Evolutionary conservation across 2,888 invertebrate species (phyloP).

Genomic region (Cryptus viduatorius): DNA sequence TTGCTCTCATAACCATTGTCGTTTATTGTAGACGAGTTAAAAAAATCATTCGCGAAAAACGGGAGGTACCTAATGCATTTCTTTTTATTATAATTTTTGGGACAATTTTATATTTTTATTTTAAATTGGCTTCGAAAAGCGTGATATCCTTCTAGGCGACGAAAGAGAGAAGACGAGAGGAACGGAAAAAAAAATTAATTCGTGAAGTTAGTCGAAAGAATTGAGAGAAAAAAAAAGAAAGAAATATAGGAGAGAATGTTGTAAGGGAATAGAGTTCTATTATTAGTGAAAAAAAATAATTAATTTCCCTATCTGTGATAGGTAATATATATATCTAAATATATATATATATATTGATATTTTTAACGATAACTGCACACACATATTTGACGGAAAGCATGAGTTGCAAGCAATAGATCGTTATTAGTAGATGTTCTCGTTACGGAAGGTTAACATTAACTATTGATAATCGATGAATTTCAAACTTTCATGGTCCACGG

Average conservation of each 20-base stretch:
- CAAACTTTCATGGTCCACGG: slow-evolving; percentile 37
- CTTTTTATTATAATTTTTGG: background rate
- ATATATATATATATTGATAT: slow-evolving; percentile 53
- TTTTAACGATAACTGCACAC: slow-evolving; percentile 55
- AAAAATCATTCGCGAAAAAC: slow-evolving; percentile 26
- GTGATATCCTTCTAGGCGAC: background rate
- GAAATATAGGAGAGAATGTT: slow-evolving; percentile 43
- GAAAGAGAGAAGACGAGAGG: background rate
- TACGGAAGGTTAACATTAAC: slow-evolving; percentile 32
- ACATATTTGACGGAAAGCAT: slow-evolving; percentile 47
- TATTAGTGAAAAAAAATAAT: slow-evolving; percentile 49
- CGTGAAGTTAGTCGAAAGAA: slow-evolving; percentile 16
- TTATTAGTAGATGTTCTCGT: slow-evolving; percentile 40
- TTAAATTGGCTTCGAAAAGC: slow-evolving; percentile 21
- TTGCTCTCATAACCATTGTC: background rate
- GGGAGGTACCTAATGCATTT: slow-evolving; percentile 18
- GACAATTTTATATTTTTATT: slow-evolving; percentile 13
- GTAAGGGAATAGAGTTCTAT: slow-evolving; percentile 47
- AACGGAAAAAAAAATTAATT: slow-evolving; percentile 10
- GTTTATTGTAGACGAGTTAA: background rate
- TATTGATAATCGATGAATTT: slow-evolving; percentile 43
- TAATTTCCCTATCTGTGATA: slow-evolving; percentile 68
- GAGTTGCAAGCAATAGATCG: slow-evolving; percentile 56
- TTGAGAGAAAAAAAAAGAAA: slow-evolving; percentile 21
- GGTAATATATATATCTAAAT: slow-evolving; percentile 45